Base-by-base conservation (phyloP, 1,140 invertebrate genomes). In the Ceratina australensis region DNA sequence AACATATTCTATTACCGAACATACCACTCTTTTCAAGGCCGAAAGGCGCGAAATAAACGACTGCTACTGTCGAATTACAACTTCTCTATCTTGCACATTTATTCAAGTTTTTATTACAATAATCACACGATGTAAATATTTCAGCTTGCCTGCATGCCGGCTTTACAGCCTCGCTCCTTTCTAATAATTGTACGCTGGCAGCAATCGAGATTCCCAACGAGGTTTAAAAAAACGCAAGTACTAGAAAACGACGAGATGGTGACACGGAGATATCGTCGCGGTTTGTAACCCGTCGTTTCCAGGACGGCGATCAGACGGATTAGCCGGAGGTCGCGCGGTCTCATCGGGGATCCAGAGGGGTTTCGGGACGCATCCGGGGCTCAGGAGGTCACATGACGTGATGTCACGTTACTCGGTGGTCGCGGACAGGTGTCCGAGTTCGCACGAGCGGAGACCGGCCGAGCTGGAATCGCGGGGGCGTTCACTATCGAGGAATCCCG, bases 401-500 rank as follows among this genome's bases (percentile, higher is more conserved):
- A 88, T 88, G 87, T 88, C 87, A 88, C 87, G 87, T 88, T 88
- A 88, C 87, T 61, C 66, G 78, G 10, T 86, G 73, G 87, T 80
- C 82, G 82, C 22, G 57, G 79, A 83, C 87, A 88, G 87, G 86
- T 88, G 86, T 85, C 77, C 47, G 15, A 74, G 81, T 87, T 88
- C 87, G 82, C 87, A 88, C 82, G 85, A 80, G 68, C 68, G 60
- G 61, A 57, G 61, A 57, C 82, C 64, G 50, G 61, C 66, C 76
- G 33, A 59, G 64, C 42, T 54, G 71, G 60, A 69, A 67, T 63
- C 66, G 73, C 71, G 64, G 28, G 61, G 49, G 81, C 57, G 54
- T 50, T 78, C 50, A 72, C 77, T 86, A 86, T 82, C 84, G 80
- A 71, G 79, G 79, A 86, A 80, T 79, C 73, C 81, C 84, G 76